A percentile compares a stretch with the other conserved stretches of the same genome.
Conservation (phyloP, 2,113 vertebrate genomes). For the Falcunculus frontatus region DNA sequence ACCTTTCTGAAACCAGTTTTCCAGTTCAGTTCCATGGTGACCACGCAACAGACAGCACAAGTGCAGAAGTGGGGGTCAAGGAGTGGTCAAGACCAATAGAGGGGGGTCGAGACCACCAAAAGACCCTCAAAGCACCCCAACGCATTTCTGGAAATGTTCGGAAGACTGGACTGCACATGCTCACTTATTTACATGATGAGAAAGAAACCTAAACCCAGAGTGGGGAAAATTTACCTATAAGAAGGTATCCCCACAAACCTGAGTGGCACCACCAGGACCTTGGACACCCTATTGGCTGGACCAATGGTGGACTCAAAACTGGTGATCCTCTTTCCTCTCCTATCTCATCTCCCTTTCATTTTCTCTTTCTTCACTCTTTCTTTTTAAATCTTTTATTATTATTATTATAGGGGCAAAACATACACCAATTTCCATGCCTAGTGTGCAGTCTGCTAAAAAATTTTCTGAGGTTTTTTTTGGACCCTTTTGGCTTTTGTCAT, state of each 20-base stretch:
- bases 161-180: neutral
- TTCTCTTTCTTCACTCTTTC: neutral
- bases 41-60: neutral
- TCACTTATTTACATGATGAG: neutral
- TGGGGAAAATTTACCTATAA: rapidly evolving
- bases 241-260: neutral
- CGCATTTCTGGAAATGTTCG: neutral
- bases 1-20: neutral
- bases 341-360: neutral
- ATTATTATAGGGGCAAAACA: neutral
- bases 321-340: neutral
- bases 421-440: neutral
- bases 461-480: neutral
- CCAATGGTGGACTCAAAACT: neutral
- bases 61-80: neutral
- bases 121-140: neutral
- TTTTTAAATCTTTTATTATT: neutral
- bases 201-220: neutral
- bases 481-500: neutral
- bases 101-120: neutral
- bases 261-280: neutral
- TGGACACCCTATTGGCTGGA: neutral
- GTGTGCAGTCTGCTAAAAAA: neutral
- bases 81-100: neutral
- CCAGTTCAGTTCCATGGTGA: neutral